Conservation (phyloP, 1,140 invertebrate genomes). For the Drosophila nannoptera region DNA sequence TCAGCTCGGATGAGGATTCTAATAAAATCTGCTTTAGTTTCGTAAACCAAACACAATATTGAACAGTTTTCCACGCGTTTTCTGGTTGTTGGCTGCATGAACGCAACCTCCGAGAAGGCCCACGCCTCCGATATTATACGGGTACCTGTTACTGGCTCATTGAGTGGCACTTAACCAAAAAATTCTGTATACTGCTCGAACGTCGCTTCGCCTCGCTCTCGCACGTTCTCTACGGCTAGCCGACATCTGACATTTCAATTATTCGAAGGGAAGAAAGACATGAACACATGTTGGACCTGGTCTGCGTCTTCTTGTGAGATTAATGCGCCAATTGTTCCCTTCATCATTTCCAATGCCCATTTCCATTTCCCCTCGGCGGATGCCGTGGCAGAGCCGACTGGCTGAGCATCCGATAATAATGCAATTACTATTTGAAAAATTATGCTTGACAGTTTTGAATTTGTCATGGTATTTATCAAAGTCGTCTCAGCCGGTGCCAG, state of each 20-base stretch:
- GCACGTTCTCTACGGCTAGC: conserved; percentile 12
- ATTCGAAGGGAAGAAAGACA: conserved; percentile 43
- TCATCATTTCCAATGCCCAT: conserved; percentile 65
- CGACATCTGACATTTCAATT: conserved; percentile 69
- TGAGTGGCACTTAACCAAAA: conserved; percentile 55
- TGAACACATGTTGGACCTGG: conserved; percentile 63
- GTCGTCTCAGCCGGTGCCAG: conserved; percentile 52
- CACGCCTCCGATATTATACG: conserved; percentile 23
- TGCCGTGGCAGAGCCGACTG: not conserved
- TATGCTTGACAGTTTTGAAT: conserved; percentile 77
- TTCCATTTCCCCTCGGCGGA: conserved; percentile 54
- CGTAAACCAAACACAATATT: no score
- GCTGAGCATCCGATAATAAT: conserved; percentile 66
- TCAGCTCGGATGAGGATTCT: not conserved
- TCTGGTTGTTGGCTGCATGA: conserved; percentile 2
- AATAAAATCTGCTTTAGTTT: not conserved
- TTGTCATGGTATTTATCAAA: conserved; percentile 78
- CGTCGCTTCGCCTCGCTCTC: conserved; percentile 6
- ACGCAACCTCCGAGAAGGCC: conserved; percentile 10
- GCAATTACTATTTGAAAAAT: conserved; percentile 79
- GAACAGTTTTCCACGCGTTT: not conserved
- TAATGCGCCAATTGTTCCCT: conserved; percentile 77
- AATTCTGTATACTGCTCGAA: not conserved
- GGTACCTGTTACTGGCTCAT: conserved; percentile 67
- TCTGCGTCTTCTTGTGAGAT: conserved; percentile 49